Evolutionary conservation across 2,888 invertebrate genomes (phyloP).

Genomic region (Acleris sparsana): DNA sequence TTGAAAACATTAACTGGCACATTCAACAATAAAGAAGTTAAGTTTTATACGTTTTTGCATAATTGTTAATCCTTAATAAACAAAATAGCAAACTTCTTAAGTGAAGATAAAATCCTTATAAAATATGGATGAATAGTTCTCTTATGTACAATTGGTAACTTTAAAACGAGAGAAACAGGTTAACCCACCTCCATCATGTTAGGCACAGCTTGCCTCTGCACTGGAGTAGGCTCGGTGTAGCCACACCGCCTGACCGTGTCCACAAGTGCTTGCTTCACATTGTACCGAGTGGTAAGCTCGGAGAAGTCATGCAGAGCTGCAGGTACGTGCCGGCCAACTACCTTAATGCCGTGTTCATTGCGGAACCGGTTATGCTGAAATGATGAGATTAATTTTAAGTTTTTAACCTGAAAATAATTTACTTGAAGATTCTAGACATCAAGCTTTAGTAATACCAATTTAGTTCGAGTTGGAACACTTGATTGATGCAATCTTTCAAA

Average conservation of each 20-base stretch:
- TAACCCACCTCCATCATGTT: constrained; percentile 89
- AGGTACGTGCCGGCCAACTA: constrained; percentile 91
- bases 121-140: not conserved
- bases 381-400: too few relatives aligned
- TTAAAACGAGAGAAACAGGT: constrained; percentile 8
- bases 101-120: not conserved
- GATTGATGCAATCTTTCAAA: too few relatives aligned
- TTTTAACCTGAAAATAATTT: too few relatives aligned
- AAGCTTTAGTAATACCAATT: too few relatives aligned
- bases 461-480: too few relatives aligned
- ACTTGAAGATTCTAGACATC: too few relatives aligned
- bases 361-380: constrained; percentile 88
- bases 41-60: too few relatives aligned
- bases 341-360: constrained; percentile 90
- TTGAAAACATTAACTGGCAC: not conserved
- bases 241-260: constrained; percentile 88
- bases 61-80: too few relatives aligned
- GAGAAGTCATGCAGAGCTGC: constrained; percentile 88
- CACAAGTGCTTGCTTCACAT: constrained; percentile 84
- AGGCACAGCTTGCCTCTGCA: constrained; percentile 97
- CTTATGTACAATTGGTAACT: not conserved
- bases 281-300: constrained; percentile 83
- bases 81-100: too few relatives aligned
- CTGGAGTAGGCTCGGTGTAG: constrained; percentile 91
- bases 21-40: too few relatives aligned